A percentile compares a stretch with the other conserved stretches of the same genome.
phyloP scores from a whole-genome alignment of 1,140 invertebrate genomes.

The Calosoma granatense region DNA sequence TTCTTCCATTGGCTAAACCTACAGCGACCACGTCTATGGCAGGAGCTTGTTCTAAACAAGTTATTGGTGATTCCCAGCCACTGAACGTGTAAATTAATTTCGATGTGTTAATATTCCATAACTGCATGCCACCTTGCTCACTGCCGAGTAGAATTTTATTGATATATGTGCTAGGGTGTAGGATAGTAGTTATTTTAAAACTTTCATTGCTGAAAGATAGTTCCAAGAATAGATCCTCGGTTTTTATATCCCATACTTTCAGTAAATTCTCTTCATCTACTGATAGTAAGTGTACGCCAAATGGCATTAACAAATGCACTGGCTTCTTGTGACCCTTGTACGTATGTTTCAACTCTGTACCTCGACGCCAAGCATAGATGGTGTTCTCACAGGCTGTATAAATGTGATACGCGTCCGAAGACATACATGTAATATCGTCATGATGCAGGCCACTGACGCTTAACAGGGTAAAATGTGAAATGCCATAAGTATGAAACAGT shows the following conservation, averaged over 20 bases:
- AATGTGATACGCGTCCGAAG: slow-evolving; percentile 68
- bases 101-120: slow-evolving; percentile 81
- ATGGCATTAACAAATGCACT: slow-evolving; percentile 76
- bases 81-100: slow-evolving; percentile 72
- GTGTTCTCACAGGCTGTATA: slow-evolving; percentile 72
- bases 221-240: slow-evolving; percentile 55
- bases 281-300: slow-evolving; percentile 76
- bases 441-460: slow-evolving; percentile 73
- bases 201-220: slow-evolving; percentile 56
- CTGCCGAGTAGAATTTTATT: slow-evolving; percentile 94
- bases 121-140: slow-evolving; percentile 73
- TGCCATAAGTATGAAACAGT: slow-evolving; percentile 85
- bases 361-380: slow-evolving; percentile 80
- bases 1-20: slow-evolving; percentile 70
- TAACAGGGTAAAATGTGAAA: slow-evolving; percentile 68
- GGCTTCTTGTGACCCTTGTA: slow-evolving; percentile 65
- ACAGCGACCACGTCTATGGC: slow-evolving; percentile 85
- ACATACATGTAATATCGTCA: slow-evolving; percentile 71
- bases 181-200: slow-evolving; percentile 68
- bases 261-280: slow-evolving; percentile 69
- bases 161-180: slow-evolving; percentile 86
- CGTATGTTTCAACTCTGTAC: slow-evolving; percentile 72
- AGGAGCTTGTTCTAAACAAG: slow-evolving; percentile 69
- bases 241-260: slow-evolving; percentile 76
- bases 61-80: slow-evolving; percentile 64